Evolutionary conservation across 2,113 vertebrate genomes (phyloP).

Genomic region (Rhea americana): DNA sequence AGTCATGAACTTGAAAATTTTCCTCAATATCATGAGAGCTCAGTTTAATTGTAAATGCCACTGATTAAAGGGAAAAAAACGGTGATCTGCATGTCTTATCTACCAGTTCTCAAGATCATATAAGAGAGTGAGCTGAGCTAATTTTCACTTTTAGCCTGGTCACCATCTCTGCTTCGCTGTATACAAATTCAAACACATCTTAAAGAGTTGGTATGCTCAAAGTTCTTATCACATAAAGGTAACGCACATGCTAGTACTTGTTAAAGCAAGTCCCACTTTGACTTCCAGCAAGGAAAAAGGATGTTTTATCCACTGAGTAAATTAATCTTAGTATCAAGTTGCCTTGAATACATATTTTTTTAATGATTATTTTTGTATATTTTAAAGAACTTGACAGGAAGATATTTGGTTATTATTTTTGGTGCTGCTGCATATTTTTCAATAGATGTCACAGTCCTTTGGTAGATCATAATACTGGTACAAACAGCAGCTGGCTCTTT

Average conservation of each 20-base stretch:
- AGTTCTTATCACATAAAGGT: neutral
- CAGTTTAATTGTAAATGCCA: neutral
- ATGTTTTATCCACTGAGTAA: neutral
- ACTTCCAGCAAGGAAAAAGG: neutral
- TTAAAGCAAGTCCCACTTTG: neutral
- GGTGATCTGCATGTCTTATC: neutral
- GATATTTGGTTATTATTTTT: neutral
- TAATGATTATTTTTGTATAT: neutral
- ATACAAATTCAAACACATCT: neutral
- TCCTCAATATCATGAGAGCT: neutral
- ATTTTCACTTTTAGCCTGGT: neutral
- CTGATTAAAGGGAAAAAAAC: neutral
- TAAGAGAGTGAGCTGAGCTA: neutral
- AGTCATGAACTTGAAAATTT: neutral
- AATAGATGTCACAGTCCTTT: neutral
- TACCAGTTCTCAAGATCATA: neutral
- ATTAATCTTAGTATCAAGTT: neutral
- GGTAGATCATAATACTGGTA: neutral
- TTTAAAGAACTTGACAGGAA: neutral
- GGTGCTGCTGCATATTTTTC: neutral
- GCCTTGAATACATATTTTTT: neutral
- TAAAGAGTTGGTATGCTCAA: neutral
- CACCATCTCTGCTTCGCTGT: neutral
- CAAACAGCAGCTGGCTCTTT: neutral
- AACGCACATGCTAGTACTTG: neutral